These are phyloP conservation scores for Myripristis jacobus DNA, from an alignment of 2,797 vertebrate genomes.

Conservation along the genomic window DNA sequence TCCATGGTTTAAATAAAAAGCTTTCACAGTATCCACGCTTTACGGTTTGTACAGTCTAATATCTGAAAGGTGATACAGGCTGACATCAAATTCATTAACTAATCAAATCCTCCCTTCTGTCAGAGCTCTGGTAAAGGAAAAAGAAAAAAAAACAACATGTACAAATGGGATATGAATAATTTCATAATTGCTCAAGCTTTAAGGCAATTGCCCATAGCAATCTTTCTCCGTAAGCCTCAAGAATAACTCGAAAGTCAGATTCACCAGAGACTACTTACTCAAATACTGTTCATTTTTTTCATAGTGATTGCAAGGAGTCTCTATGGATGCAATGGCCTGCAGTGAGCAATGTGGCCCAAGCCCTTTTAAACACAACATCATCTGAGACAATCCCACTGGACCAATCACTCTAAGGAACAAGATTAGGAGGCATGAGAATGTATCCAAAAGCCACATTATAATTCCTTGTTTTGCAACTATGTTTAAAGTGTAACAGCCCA, in stretches of 20 bases:
- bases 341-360: slow-evolving; percentile 50
- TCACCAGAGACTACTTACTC: slow-evolving; percentile 27
- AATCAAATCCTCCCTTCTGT: slow-evolving; percentile 28
- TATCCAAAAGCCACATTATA: slow-evolving; percentile 61
- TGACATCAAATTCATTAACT: slow-evolving; percentile 55
- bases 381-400: slow-evolving; percentile 53
- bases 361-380: slow-evolving; percentile 57
- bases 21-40: slow-evolving; percentile 13
- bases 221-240: slow-evolving; percentile 30
- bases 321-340: slow-evolving; percentile 47
- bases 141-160: slow-evolving; percentile 12
- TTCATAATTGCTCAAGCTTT: slow-evolving; percentile 50
- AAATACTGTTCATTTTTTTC: slow-evolving; percentile 29
- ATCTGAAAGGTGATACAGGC: slow-evolving; percentile 53
- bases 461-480: slow-evolving; percentile 55
- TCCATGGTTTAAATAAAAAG: too few relatives aligned
- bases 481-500: slow-evolving; percentile 19
- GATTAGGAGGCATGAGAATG: slow-evolving; percentile 46
- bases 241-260: slow-evolving; percentile 34
- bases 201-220: slow-evolving; percentile 44
- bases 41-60: slow-evolving; percentile 4
- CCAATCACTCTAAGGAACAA: slow-evolving; percentile 57
- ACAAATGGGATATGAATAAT: slow-evolving; percentile 32
- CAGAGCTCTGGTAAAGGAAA: slow-evolving; percentile 40
- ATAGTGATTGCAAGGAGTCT: slow-evolving; percentile 51